phyloP scores from a whole-genome alignment of 2,113 vertebrate species.

The Rhadina sibilatrix region DNA sequence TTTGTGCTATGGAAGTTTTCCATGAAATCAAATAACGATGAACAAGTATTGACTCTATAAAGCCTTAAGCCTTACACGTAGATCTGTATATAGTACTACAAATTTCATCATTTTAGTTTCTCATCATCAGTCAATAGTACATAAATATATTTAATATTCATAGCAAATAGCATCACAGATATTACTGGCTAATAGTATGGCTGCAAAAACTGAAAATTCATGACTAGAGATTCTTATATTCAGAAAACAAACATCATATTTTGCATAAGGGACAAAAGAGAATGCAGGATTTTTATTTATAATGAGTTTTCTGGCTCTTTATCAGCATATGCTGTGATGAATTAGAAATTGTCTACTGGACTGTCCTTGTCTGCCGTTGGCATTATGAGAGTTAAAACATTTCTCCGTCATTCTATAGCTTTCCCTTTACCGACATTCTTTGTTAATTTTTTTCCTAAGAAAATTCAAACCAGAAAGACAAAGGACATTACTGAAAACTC shows the following conservation, averaged over 20 bases:
- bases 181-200: background rate
- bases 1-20: background rate
- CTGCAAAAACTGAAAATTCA: background rate
- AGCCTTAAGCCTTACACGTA: background rate
- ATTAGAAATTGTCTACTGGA: background rate
- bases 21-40: background rate
- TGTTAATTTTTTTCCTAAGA: slow-evolving; percentile 74
- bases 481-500: slow-evolving; percentile 82
- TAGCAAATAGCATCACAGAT: background rate
- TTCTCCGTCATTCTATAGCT: slow-evolving; percentile 57
- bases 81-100: background rate
- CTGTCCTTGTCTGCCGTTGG: slow-evolving; percentile 29
- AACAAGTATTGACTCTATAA: background rate
- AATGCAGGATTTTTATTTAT: background rate
- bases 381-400: slow-evolving; percentile 47
- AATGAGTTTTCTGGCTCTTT: background rate
- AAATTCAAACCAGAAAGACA: slow-evolving; percentile 86
- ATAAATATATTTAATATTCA: background rate
- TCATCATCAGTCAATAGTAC: background rate
- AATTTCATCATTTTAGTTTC: background rate
- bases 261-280: background rate
- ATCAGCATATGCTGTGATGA: background rate
- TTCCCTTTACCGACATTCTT: slow-evolving; percentile 71
- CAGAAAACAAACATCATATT: background rate
- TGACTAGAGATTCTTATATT: background rate